phyloP scores from a whole-genome alignment of 1,140 invertebrate species.

The Eumeta japonica region DNA sequence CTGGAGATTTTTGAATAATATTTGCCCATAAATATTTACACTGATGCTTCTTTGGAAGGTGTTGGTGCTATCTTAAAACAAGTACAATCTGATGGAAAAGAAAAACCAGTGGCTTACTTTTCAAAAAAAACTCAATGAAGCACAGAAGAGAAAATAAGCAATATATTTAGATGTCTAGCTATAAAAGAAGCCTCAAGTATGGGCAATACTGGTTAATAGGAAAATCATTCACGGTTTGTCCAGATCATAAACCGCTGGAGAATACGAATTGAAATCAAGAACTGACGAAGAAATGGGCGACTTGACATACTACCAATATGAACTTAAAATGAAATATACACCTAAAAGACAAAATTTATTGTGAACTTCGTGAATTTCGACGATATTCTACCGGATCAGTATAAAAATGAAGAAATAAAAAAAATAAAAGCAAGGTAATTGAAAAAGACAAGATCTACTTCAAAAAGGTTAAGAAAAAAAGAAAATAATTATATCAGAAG shows the following conservation, averaged over 20 bases:
- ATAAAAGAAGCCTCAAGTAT: background rate
- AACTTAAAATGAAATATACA: no score
- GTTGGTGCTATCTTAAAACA: slow-evolving; percentile 30
- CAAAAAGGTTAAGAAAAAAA: slow-evolving; percentile 13
- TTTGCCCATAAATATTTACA: slow-evolving; percentile 22
- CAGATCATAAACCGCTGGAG: no score
- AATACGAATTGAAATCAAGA: no score
- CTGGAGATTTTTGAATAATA: slow-evolving; percentile 27
- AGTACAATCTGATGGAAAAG: slow-evolving; percentile 14
- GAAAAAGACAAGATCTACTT: slow-evolving; percentile 13
- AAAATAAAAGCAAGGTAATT: slow-evolving; percentile 12
- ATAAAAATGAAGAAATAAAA: slow-evolving; percentile 23
- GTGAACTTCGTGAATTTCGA: slow-evolving; percentile 31
- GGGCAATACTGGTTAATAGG: slow-evolving; percentile 16
- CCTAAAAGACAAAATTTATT: no score
- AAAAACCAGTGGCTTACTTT: slow-evolving; percentile 26
- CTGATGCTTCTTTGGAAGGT: slow-evolving; percentile 20
- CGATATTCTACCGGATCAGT: slow-evolving; percentile 28
- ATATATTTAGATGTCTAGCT: slow-evolving; percentile 1
- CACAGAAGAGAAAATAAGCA: slow-evolving; percentile 15
- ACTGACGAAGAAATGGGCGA: no score
- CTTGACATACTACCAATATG: no score
- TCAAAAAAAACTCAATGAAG: no score
- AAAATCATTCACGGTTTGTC: no score
- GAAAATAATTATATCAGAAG: no score